phyloP scores from a whole-genome alignment of 2,888 invertebrate genomes.

The Stictocephala bisonia region DNA sequence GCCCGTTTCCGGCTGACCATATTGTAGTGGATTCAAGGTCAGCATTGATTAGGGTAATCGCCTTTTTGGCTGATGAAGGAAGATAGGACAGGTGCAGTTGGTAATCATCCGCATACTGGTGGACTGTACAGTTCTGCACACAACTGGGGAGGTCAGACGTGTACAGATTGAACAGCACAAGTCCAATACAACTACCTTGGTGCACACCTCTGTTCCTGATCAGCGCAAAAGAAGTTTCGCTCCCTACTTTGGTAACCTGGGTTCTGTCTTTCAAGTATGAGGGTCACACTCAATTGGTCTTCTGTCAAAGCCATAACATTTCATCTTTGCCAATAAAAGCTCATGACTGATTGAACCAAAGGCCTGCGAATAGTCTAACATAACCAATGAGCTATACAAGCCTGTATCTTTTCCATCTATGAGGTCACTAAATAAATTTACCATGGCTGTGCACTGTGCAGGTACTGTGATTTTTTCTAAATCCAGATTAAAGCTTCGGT shows the following conservation, averaged over 20 bases:
- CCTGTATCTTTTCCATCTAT: neutral
- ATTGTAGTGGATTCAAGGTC: neutral
- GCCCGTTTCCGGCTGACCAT: neutral
- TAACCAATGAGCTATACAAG: too few relatives aligned
- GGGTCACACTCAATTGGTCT: neutral
- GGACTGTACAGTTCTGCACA: neutral
- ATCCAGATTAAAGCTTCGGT: slow-evolving; percentile 4
- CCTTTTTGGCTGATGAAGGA: neutral
- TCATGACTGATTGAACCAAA: neutral
- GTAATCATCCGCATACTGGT: neutral
- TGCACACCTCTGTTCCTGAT: neutral
- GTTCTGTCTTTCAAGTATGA: neutral
- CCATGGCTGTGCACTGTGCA: too few relatives aligned
- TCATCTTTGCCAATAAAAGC: neutral
- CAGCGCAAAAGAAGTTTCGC: slow-evolving; percentile 2
- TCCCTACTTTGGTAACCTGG: slow-evolving; percentile 6
- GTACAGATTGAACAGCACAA: slow-evolving; percentile 6
- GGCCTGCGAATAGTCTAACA: neutral
- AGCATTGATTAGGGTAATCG: neutral
- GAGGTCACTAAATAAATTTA: too few relatives aligned
- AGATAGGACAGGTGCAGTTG: slow-evolving; percentile 5
- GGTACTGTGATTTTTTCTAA: neutral
- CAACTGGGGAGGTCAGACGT: neutral
- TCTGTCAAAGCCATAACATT: neutral
- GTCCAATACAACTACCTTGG: slow-evolving; percentile 15